Conservation (phyloP, 35 echinoderm and acorn worm species). For the Ophiothrix spiculata region DNA sequence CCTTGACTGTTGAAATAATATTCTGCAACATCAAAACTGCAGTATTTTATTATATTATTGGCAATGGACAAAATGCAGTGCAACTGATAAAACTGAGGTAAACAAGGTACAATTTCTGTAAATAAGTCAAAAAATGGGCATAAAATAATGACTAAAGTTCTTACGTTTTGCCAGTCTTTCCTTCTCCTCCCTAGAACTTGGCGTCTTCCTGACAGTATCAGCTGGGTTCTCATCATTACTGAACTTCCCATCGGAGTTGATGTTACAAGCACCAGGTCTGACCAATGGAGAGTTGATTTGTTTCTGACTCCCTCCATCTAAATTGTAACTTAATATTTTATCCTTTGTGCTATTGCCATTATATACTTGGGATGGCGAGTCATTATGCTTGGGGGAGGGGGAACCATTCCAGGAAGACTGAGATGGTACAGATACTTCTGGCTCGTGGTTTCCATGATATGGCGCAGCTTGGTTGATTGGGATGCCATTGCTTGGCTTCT, state of each 20-base stretch:
- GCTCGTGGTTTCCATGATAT: slow-evolving; percentile 1
- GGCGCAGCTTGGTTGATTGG: background rate
- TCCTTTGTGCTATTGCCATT: too few species aligned
- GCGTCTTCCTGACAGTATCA: background rate
- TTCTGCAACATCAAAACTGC: too few species aligned
- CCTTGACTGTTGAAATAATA: too few species aligned
- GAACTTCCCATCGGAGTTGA: background rate
- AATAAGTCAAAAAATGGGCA: too few species aligned
- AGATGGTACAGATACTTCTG: background rate
- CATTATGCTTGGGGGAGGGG: background rate
- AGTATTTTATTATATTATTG: too few species aligned
- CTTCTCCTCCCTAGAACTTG: background rate
- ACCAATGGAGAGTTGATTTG: background rate
- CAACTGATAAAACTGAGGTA: too few species aligned
- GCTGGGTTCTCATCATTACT: background rate
- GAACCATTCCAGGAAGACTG: background rate
- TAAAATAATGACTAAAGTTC: too few species aligned
- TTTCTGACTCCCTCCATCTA: background rate
- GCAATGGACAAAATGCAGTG: too few species aligned
- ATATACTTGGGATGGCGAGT: too few species aligned
- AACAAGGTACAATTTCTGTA: too few species aligned
- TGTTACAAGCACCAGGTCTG: background rate
- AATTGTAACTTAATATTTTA: background rate
- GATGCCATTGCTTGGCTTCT: background rate
- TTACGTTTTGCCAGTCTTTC: background rate